Evolutionary conservation across 2,888 invertebrate genomes (phyloP).

Genomic region (Melanotus villosus): DNA sequence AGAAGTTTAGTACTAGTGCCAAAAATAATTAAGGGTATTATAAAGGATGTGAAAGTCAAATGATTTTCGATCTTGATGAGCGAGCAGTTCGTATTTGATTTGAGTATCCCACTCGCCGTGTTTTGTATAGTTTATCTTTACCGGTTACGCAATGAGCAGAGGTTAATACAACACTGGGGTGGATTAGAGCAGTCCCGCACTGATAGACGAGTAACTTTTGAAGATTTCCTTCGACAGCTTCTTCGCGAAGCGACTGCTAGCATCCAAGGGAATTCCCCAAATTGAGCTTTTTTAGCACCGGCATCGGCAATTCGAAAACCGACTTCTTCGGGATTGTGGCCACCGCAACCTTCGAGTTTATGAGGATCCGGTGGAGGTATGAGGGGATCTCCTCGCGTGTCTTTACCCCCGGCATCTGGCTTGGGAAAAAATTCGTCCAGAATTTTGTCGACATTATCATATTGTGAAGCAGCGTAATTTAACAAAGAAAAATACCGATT

Average conservation of each 20-base stretch:
- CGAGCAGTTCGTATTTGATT: conserved; percentile 77
- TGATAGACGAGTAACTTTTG: conserved; percentile 76
- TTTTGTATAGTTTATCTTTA: conserved; percentile 61
- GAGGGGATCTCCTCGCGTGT: conserved; percentile 57
- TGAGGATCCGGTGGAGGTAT: conserved; percentile 55
- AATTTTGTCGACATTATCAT: not conserved
- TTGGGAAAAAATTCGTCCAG: not conserved
- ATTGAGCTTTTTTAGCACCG: conserved; percentile 77
- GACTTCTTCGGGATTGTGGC: conserved; percentile 80
- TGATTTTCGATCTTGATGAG: conserved; percentile 81
- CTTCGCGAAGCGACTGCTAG: conserved; percentile 77
- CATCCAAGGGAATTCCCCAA: conserved; percentile 90
- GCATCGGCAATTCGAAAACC: conserved; percentile 79
- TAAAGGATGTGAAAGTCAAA: too few relatives aligned
- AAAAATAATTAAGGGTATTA: too few relatives aligned
- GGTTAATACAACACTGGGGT: conserved; percentile 82
- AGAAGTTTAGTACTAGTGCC: too few relatives aligned
- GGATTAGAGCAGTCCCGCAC: conserved; percentile 87
- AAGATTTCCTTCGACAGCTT: conserved; percentile 68
- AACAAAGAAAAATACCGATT: not conserved
- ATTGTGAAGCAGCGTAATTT: not conserved
- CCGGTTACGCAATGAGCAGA: conserved; percentile 83
- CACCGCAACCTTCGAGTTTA: conserved; percentile 75
- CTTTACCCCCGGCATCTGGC: too few relatives aligned
- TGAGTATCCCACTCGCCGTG: conserved; percentile 90